Evolutionary conservation across 2,888 invertebrate species (phyloP).

Genomic region (Cephus pulcher): DNA sequence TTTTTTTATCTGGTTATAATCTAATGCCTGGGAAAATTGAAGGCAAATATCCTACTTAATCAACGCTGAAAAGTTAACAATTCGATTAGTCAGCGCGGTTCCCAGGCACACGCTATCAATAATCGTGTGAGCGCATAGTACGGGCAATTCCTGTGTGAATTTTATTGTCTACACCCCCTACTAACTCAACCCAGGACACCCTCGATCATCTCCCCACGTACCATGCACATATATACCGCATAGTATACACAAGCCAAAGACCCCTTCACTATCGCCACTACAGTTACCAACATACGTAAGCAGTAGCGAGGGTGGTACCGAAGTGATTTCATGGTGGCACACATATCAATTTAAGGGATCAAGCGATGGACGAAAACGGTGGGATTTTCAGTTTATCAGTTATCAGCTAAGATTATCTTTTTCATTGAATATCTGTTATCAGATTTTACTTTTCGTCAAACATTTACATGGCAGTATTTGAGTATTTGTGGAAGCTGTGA

Average conservation of each 20-base stretch:
- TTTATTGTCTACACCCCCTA: constrained; percentile 50
- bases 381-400: constrained; percentile 17
- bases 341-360: constrained; percentile 14
- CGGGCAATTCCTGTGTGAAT: constrained; percentile 61
- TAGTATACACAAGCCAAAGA: constrained; percentile 17
- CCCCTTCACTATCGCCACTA: constrained; percentile 15
- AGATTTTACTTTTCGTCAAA: constrained; percentile 1
- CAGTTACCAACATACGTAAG: constrained; percentile 17
- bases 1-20: not conserved
- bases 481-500: not conserved
- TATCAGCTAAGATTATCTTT: constrained; percentile 14
- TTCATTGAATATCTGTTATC: constrained; percentile 19
- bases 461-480: not conserved
- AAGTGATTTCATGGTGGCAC: constrained; percentile 58
- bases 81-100: constrained; percentile 60
- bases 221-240: constrained; percentile 10
- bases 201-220: constrained; percentile 32
- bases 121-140: constrained; percentile 62
- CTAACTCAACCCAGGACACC: constrained; percentile 27
- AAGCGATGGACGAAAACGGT: constrained; percentile 25
- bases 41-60: constrained; percentile 20
- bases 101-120: constrained; percentile 56
- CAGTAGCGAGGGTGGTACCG: constrained; percentile 34
- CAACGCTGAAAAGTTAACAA: constrained; percentile 51
- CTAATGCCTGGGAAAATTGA: not conserved